phyloP scores from a whole-genome alignment of 2,113 vertebrate species.

The Brienomyrus longianalis region DNA sequence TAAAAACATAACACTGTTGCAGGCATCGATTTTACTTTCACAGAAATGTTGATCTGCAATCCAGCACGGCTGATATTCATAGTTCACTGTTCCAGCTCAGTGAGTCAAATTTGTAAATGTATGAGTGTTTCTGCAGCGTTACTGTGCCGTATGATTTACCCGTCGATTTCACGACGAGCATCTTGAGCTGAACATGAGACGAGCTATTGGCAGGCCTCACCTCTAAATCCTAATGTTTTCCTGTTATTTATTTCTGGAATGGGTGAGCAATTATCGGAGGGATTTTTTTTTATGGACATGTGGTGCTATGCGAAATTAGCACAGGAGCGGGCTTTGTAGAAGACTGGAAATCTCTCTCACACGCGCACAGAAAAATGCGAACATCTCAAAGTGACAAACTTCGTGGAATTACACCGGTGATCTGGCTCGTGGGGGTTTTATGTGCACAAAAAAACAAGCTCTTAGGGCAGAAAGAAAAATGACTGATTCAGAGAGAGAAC shows the following conservation, averaged over 20 bases:
- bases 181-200: slow-evolving; percentile 14
- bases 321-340: background rate
- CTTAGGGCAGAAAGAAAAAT: background rate
- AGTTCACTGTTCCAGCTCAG: slow-evolving; percentile 22
- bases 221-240: background rate
- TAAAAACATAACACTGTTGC: background rate
- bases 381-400: background rate
- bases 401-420: background rate
- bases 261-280: background rate
- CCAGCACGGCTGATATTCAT: slow-evolving; percentile 23
- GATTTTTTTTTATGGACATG: background rate
- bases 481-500: background rate
- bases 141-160: slow-evolving; percentile 15
- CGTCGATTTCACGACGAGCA: slow-evolving; percentile 1
- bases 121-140: slow-evolving; percentile 17
- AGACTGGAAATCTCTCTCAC: background rate
- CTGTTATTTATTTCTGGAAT: background rate
- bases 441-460: background rate
- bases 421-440: background rate
- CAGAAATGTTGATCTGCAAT: slow-evolving; percentile 13
- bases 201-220: background rate
- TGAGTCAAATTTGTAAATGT: slow-evolving; percentile 28
- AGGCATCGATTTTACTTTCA: slow-evolving; percentile 25
- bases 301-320: background rate
- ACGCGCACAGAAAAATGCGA: background rate